phyloP scores from a whole-genome alignment of 2,797 vertebrate species.

The Neosilurus hyrtlii region DNA sequence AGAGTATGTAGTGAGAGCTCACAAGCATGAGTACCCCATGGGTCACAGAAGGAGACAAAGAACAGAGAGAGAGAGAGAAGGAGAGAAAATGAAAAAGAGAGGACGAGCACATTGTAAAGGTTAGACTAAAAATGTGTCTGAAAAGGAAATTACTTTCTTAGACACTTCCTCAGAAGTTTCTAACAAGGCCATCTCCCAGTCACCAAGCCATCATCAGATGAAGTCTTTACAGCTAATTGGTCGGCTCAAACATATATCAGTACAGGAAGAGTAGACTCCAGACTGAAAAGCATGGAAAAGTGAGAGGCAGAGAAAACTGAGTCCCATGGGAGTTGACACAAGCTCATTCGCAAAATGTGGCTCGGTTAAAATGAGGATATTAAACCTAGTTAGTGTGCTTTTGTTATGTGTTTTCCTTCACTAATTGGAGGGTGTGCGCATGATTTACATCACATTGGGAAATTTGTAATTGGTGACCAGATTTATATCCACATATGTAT shows the following conservation, averaged over 20 bases:
- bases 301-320: conserved; percentile 4
- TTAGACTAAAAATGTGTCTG: conserved; percentile 19
- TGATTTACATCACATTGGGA: conserved; percentile 24
- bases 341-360: conserved; percentile 36
- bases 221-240: conserved; percentile 46
- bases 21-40: conserved; percentile 8
- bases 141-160: conserved; percentile 22
- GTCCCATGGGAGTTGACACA: conserved; percentile 13
- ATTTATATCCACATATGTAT: background rate
- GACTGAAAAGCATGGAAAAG: background rate
- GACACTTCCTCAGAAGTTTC: conserved; percentile 33
- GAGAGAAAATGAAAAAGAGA: background rate
- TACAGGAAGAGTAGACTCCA: background rate
- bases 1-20: conserved; percentile 17
- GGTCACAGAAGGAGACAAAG: conserved; percentile 23
- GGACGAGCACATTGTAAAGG: conserved; percentile 18
- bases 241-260: conserved; percentile 33
- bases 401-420: conserved; percentile 25
- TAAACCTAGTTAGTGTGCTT: conserved; percentile 37
- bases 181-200: conserved; percentile 30
- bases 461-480: conserved; percentile 34
- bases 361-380: conserved; percentile 27
- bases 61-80: background rate
- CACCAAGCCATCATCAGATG: conserved; percentile 34
- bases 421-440: conserved; percentile 34